These are phyloP conservation scores for Phocoena phocoena DNA, from an alignment of 2,113 vertebrate species.

Conservation along the genomic window DNA sequence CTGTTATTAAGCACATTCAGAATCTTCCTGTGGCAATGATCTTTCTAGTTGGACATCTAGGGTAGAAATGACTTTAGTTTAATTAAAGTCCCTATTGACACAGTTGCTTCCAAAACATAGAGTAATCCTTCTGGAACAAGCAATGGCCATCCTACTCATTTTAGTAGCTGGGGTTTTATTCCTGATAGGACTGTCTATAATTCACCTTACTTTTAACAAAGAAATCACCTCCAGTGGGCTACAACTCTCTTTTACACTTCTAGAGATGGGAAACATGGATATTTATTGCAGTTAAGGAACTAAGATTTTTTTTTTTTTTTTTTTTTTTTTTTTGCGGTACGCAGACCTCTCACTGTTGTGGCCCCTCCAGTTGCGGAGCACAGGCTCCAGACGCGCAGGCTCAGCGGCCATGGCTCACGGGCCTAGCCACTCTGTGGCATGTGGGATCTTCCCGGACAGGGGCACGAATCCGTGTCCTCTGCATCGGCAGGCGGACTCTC, in stretches of 20 bases:
- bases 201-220: slow-evolving; percentile 21
- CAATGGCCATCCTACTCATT: background rate
- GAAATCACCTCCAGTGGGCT: background rate
- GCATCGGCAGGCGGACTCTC: too few relatives aligned
- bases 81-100: background rate
- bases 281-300: slow-evolving; percentile 57
- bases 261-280: slow-evolving; percentile 41
- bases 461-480: too few relatives aligned
- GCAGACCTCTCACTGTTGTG: too few relatives aligned
- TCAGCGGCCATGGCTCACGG: too few relatives aligned
- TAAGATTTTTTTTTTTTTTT: background rate
- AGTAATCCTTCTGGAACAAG: background rate
- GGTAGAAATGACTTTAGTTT: background rate
- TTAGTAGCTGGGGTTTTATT: background rate
- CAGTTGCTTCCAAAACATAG: background rate
- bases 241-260: background rate
- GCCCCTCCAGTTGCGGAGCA: too few relatives aligned
- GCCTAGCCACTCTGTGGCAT: too few relatives aligned
- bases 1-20: background rate
- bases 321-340: background rate
- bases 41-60: background rate
- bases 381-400: too few relatives aligned
- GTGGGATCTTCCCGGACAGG: too few relatives aligned
- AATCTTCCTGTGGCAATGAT: background rate
- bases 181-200: background rate